These are phyloP conservation scores for Rhagonycha lutea DNA, from an alignment of 2,888 invertebrate genomes.

Conservation along the genomic window DNA sequence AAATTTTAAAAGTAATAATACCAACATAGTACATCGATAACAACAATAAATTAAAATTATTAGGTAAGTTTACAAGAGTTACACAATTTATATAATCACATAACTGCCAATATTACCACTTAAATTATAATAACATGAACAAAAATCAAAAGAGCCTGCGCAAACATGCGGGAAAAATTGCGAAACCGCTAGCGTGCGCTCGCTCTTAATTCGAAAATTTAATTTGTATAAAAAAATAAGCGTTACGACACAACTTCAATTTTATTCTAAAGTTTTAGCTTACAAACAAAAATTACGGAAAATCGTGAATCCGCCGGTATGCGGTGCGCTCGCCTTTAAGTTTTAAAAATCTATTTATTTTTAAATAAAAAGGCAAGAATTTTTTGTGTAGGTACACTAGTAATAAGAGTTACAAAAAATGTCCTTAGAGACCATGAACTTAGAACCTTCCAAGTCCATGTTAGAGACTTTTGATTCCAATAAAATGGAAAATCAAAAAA, in stretches of 20 bases:
- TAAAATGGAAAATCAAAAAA: neutral
- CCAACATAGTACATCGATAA: conserved; percentile 1
- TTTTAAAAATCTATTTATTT: neutral
- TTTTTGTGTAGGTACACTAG: neutral
- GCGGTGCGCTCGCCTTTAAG: neutral
- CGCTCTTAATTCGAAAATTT: neutral
- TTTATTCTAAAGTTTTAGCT: neutral
- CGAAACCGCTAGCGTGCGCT: neutral
- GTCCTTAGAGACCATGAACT: no score
- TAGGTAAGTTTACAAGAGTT: neutral
- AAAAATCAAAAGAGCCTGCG: neutral
- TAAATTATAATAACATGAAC: neutral
- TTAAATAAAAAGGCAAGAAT: neutral
- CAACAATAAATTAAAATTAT: neutral
- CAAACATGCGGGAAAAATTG: neutral
- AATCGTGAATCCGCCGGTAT: neutral
- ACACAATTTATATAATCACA: neutral
- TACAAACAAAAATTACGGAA: neutral
- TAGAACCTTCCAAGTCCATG: no score
- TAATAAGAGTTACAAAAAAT: neutral
- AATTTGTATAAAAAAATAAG: neutral
- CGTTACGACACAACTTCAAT: neutral
- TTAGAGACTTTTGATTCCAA: neutral
- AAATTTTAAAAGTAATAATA: neutral
- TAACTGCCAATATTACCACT: neutral